Evolutionary conservation across 2,113 vertebrate genomes (phyloP).

Genomic region (Silurus meridionalis): DNA sequence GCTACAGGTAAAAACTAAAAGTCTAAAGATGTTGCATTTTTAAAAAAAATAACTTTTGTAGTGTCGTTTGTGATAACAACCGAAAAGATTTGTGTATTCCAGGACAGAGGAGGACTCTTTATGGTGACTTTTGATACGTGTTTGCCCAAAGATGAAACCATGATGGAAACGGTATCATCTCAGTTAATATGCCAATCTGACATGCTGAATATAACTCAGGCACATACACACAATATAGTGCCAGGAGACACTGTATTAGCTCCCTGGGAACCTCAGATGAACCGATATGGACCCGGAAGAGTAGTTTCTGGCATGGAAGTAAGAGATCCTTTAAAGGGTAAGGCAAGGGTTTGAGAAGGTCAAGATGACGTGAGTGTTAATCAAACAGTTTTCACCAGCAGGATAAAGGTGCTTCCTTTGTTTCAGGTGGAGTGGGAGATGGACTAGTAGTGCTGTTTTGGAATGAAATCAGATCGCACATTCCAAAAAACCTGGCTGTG

Average conservation of each 20-base stretch:
- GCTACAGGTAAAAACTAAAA: slow-evolving; percentile 67
- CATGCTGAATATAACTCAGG: slow-evolving; percentile 69
- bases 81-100: slow-evolving; percentile 38
- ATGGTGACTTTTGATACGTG: slow-evolving; percentile 77
- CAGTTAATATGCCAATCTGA: slow-evolving; percentile 75
- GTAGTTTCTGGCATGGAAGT: slow-evolving; percentile 69
- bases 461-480: slow-evolving; percentile 71
- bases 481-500: slow-evolving; percentile 68
- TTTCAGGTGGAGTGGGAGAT: slow-evolving; percentile 68
- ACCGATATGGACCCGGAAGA: slow-evolving; percentile 79
- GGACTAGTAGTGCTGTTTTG: slow-evolving; percentile 80
- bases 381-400: background rate
- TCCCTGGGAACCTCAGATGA: slow-evolving; percentile 74
- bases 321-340: slow-evolving; percentile 72
- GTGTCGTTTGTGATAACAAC: background rate
- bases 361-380: background rate
- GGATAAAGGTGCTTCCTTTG: background rate
- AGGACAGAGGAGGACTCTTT: slow-evolving; percentile 72
- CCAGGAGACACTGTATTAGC: slow-evolving; percentile 85
- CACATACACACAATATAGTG: slow-evolving; percentile 60
- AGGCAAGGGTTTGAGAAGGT: slow-evolving; percentile 12
- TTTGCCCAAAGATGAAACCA: slow-evolving; percentile 20
- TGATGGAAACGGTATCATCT: slow-evolving; percentile 50
- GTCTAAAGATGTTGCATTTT: background rate
- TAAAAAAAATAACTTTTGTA: background rate